Evolutionary conservation across 2,888 invertebrate species (phyloP).

Genomic region (Cataglyphis rosenhaueri): DNA sequence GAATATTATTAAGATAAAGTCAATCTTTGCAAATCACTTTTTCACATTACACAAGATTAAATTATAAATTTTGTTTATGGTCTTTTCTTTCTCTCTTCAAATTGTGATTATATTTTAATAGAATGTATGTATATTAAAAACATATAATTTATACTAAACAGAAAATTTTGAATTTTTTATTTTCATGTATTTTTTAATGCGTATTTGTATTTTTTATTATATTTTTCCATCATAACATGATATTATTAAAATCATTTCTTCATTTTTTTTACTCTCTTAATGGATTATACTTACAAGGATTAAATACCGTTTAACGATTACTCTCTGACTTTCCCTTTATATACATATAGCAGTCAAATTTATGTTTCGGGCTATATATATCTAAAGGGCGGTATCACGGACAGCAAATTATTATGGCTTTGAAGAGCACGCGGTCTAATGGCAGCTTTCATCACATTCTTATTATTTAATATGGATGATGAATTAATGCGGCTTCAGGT

Average conservation of each 20-base stretch:
- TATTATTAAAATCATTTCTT: neutral
- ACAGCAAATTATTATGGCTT: constrained; percentile 23
- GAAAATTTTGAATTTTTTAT: neutral
- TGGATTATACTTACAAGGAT: neutral
- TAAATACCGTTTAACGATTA: neutral
- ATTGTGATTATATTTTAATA: neutral
- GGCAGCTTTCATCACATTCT: constrained; percentile 36
- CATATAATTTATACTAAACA: neutral
- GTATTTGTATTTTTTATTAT: neutral
- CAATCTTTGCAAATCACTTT: neutral
- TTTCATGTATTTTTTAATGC: neutral
- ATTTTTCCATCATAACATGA: neutral
- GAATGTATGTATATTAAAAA: neutral
- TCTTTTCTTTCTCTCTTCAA: neutral
- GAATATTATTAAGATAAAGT: neutral
- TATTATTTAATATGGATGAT: constrained; percentile 48
- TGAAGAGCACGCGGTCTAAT: constrained; percentile 26
- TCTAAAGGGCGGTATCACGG: neutral
- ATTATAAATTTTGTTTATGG: neutral
- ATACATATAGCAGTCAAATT: neutral
- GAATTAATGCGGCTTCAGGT: constrained; percentile 46
- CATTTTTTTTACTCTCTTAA: neutral
- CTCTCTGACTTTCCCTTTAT: neutral
- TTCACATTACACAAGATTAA: neutral
- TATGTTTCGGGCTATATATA: neutral